phyloP scores from a whole-genome alignment of 2,888 invertebrate species.

The Rhynchonema sp. region DNA sequence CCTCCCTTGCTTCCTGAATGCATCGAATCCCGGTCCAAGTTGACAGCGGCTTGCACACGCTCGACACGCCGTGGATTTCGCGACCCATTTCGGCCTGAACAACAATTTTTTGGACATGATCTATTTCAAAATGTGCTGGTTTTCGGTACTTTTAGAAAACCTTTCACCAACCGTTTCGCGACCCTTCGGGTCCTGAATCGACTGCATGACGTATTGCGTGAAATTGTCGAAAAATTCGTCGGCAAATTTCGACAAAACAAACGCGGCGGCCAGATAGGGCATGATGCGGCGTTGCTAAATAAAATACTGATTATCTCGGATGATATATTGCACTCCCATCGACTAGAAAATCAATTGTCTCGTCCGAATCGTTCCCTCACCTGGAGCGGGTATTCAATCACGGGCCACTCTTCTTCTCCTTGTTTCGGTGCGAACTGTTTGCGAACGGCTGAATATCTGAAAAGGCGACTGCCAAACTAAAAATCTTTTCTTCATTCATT shows the following conservation, averaged over 20 bases:
- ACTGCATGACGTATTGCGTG: not conserved
- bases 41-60: conserved; percentile 42
- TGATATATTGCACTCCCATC: too few relatives aligned
- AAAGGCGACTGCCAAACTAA: too few relatives aligned
- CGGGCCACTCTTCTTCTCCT: conserved; percentile 49
- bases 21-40: conserved; percentile 68
- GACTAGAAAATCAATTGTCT: too few relatives aligned
- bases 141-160: not conserved
- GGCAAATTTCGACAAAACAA: not conserved
- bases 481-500: too few relatives aligned
- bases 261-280: conserved; percentile 49
- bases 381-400: conserved; percentile 76
- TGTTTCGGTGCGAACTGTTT: conserved; percentile 62
- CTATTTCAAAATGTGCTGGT: not conserved
- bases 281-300: conserved; percentile 62
- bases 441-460: conserved; percentile 54
- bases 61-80: conserved; percentile 40
- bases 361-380: too few relatives aligned
- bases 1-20: conserved; percentile 76
- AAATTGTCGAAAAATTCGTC: not conserved
- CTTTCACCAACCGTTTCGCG: not conserved
- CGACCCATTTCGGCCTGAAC: conserved; percentile 24
- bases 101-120: too few relatives aligned
- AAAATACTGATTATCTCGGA: too few relatives aligned
- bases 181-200: not conserved